Evolutionary conservation across 2,797 vertebrate genomes (phyloP).

Genomic region (Chromis chromis): DNA sequence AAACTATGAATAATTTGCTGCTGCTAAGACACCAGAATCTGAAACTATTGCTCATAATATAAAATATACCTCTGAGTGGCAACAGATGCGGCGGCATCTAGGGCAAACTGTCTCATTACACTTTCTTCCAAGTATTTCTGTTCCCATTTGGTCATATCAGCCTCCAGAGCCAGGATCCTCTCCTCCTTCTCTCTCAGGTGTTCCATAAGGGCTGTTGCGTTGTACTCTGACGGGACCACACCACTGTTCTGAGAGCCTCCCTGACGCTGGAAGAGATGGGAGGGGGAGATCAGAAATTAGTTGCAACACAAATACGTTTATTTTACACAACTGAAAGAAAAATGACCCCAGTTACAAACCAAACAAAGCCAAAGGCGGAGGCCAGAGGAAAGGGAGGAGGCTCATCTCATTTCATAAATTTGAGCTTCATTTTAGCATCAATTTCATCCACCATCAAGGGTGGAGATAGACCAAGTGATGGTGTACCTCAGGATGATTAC

Average conservation of each 20-base stretch:
- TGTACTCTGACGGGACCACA: constrained; percentile 85
- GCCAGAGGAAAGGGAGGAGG: too few species aligned
- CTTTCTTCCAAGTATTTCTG: constrained; percentile 99
- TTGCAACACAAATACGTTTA: too few species aligned
- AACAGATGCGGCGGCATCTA: constrained; percentile 95
- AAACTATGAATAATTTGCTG: neutral
- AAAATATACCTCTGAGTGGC: constrained; percentile 91
- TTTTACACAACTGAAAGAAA: too few species aligned
- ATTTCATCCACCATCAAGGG: too few species aligned
- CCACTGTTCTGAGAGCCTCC: constrained; percentile 86
- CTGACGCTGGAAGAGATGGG: constrained; percentile 84
- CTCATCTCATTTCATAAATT: too few species aligned
- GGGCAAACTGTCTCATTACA: constrained; percentile 97
- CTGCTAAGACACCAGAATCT: neutral
- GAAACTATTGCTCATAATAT: neutral
- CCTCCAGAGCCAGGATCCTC: constrained; percentile 95
- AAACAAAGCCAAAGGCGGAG: too few species aligned
- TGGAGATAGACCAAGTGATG: too few species aligned
- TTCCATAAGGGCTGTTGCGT: constrained; percentile 91
- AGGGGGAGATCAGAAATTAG: too few species aligned
- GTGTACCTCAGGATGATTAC: too few species aligned
- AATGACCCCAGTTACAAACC: too few species aligned
- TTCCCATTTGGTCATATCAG: constrained; percentile 99
- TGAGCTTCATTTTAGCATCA: too few species aligned
- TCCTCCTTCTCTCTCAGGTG: constrained; percentile 97